Percentiles rank a stretch among this genome's conserved stretches.
These are phyloP conservation scores for Hoplodrina blanda DNA, from an alignment of 2,888 invertebrate genomes.

Conservation along the genomic window DNA sequence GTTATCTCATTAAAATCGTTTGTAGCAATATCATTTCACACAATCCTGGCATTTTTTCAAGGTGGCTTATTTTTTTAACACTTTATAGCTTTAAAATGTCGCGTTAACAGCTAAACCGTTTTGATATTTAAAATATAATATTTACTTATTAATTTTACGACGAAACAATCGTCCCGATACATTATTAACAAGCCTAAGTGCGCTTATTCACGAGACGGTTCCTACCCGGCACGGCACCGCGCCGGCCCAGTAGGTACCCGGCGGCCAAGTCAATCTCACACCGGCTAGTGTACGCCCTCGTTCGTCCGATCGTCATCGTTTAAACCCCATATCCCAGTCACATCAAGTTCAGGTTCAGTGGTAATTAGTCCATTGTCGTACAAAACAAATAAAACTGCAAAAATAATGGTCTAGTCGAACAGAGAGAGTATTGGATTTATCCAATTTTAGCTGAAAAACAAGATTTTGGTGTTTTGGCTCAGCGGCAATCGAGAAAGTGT, in stretches of 20 bases:
- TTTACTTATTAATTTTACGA: too few species aligned
- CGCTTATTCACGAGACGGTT: neutral
- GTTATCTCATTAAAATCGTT: neutral
- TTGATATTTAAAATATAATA: too few species aligned
- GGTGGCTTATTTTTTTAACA: too few species aligned
- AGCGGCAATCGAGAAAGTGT: conserved; percentile 34
- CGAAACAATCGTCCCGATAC: too few species aligned
- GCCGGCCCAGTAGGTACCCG: too few species aligned
- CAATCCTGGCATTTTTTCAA: neutral
- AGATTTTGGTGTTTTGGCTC: conserved; percentile 13
- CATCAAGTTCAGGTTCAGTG: too few species aligned
- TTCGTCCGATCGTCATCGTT: neutral
- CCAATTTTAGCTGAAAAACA: conserved; percentile 46
- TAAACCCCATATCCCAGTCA: neutral
- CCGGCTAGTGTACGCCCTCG: neutral
- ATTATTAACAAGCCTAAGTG: neutral
- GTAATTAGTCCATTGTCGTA: neutral
- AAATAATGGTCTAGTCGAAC: conserved; percentile 12
- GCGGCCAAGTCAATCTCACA: neutral
- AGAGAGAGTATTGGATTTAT: conserved; percentile 41
- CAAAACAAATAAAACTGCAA: neutral
- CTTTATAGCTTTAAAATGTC: too few species aligned
- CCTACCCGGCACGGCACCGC: neutral
- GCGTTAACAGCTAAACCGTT: too few species aligned
- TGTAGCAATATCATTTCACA: too few species aligned